Conservation (phyloP, 2,888 invertebrate genomes). For the Xylota sylvarum region DNA sequence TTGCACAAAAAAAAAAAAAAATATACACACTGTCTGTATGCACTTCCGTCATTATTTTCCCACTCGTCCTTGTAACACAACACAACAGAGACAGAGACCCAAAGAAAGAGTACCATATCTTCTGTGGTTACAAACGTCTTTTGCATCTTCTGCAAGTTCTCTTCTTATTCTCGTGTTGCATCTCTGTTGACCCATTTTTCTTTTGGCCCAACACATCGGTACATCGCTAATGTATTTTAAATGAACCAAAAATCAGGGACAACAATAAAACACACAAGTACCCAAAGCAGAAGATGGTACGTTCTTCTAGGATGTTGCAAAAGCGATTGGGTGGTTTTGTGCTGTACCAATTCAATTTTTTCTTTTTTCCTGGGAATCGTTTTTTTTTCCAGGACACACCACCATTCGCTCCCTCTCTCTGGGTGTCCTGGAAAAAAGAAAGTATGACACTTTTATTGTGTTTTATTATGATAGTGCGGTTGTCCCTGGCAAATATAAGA, state of each 20-base stretch:
- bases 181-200: slow-evolving; percentile 58
- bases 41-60: slow-evolving; percentile 38
- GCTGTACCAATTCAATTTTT: background rate
- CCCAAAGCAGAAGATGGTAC: background rate
- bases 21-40: slow-evolving; percentile 20
- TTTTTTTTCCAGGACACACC: background rate
- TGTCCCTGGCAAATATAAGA: slow-evolving; percentile 13
- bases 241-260: slow-evolving; percentile 68
- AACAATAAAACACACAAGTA: slow-evolving; percentile 20
- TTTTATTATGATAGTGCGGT: slow-evolving; percentile 43
- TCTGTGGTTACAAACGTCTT: slow-evolving; percentile 4
- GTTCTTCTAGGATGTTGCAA: background rate
- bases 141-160: background rate
- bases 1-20: background rate
- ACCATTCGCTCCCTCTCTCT: background rate
- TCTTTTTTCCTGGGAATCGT: too few relatives aligned
- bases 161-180: slow-evolving; percentile 2
- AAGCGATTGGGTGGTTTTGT: slow-evolving; percentile 25
- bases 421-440: background rate
- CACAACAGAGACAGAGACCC: background rate
- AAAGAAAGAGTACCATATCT: background rate
- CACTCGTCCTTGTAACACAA: slow-evolving; percentile 29
- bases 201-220: slow-evolving; percentile 33
- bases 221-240: slow-evolving; percentile 73
- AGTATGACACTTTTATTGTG: slow-evolving; percentile 24